Evolutionary conservation across 1,140 invertebrate genomes (phyloP), one percentile per base, ranked within the genome.

Genomic region (Heterodera schachtii): DNA sequence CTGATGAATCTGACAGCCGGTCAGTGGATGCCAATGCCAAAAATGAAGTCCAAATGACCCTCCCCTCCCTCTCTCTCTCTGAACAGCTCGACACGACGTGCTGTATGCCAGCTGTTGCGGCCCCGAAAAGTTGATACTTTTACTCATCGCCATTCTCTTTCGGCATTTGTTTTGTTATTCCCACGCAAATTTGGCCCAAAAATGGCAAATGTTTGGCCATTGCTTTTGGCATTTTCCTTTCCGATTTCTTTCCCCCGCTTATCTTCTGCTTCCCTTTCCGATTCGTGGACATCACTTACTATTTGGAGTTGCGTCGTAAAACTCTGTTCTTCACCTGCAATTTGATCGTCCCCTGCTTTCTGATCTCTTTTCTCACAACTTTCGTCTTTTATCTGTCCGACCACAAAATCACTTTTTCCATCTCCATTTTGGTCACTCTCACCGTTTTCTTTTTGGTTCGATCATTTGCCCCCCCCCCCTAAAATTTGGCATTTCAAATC

Each of bases 351-450:
- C 96, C 96, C 5, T 97, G 96, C 90, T 96, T 97, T 93, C 73
- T 95, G 76, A 97, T 97, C 88, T 98, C 96, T 19, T 98, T 98
- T 91, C 93, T 99, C 73, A 98, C 97, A 1, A 95, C 98, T 16
- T 93, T 99, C 75, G 97, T 97, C 19, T 99, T 99, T 92, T 98
- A 98, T 91, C 92, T 99, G 86, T 96, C 95, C 90, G 96, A 96
- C 82, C 97, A 98, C 92, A 98, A 98, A 93, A 95, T 99, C 86
- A 98, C 97, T 70, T 92, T 99, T 83, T 98, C 96, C 79, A 99
- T 99, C 90, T 98, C 96, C 67, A 99, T 99, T 91, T 93, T 99
- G 84, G 96, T 99, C 92, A 98, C 96, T 91, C 94, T 99, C 86
- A 97, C 97, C 92, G 97, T 99, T 93, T 99, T 99, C 93, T 99